Percentiles rank a stretch among this genome's conserved stretches.
Conservation (phyloP, 2,888 invertebrate species). For the Agrochola macilenta region DNA sequence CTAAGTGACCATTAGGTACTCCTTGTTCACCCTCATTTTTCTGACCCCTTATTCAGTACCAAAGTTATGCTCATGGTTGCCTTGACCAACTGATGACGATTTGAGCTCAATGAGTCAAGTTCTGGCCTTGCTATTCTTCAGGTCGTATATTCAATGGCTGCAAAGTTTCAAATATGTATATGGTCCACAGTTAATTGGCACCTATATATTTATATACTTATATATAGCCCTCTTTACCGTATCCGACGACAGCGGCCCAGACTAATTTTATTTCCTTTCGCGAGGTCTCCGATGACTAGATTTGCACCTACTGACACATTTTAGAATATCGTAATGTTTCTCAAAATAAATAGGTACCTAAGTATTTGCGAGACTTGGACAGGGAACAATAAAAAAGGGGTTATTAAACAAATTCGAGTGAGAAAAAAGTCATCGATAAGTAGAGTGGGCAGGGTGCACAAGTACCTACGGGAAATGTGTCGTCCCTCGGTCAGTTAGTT, state of each 20-base stretch:
- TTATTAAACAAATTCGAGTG: background rate
- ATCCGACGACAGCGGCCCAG: too few species aligned
- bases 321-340: too few species aligned
- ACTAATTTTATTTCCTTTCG: too few species aligned
- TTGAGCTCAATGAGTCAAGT: too few species aligned
- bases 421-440: too few species aligned
- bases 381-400: background rate
- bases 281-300: too few species aligned
- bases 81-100: background rate
- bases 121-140: background rate
- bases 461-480: background rate
- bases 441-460: too few species aligned
- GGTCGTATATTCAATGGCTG: background rate
- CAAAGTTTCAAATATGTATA: background rate
- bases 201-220: background rate
- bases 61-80: background rate
- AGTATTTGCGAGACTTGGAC: background rate
- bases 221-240: too few species aligned
- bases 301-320: too few species aligned
- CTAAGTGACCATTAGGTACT: too few species aligned
- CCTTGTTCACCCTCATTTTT: background rate
- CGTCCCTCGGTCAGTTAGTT: background rate
- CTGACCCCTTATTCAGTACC: background rate
- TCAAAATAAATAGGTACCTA: too few species aligned
- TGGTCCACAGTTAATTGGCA: background rate